phyloP scores from a whole-genome alignment of 2,113 vertebrate genomes.

The Urocitellus parryii region DNA sequence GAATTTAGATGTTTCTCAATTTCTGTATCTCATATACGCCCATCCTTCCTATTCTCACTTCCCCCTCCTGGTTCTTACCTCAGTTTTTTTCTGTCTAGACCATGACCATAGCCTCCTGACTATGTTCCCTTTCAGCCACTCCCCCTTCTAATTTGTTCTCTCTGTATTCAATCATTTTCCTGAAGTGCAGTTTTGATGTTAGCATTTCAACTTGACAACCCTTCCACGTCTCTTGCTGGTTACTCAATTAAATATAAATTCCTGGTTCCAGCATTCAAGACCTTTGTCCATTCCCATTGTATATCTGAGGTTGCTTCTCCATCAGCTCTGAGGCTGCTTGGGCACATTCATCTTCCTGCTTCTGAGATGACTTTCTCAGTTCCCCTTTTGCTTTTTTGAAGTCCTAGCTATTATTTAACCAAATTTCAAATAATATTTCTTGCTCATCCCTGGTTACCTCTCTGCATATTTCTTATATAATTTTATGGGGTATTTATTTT shows the following conservation, averaged over 20 bases:
- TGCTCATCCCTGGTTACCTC: neutral
- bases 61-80: neutral
- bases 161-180: neutral
- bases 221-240: neutral
- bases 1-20: neutral
- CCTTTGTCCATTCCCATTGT: neutral
- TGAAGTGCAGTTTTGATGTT: neutral
- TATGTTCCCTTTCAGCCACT: neutral
- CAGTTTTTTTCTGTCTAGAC: too few relatives aligned
- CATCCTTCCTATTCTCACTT: neutral
- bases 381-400: neutral
- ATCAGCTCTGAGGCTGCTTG: neutral
- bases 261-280: neutral
- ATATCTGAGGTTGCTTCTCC: neutral
- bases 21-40: accelerated
- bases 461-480: neutral
- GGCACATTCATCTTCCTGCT: neutral
- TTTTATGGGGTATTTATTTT: neutral
- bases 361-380: neutral
- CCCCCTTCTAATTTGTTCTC: neutral
- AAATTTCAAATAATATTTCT: neutral
- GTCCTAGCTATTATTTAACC: neutral
- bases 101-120: neutral
- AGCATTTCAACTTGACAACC: neutral
- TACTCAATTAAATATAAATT: neutral